Conservation (phyloP, 2,888 invertebrate genomes). For the Mimas tiliae region DNA sequence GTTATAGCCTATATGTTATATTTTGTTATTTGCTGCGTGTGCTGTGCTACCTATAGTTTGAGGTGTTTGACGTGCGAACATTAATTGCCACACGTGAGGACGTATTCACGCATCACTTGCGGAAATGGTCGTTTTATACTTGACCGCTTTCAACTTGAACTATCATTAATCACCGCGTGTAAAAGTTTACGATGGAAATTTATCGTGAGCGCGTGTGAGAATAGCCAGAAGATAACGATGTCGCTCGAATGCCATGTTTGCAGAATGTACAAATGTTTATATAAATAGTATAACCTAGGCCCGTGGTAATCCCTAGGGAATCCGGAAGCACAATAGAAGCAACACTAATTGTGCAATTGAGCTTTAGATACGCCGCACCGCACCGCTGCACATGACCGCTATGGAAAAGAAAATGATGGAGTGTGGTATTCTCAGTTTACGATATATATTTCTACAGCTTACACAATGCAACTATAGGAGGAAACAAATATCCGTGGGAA, state of each 20-base stretch:
- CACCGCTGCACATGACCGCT: conserved; percentile 36
- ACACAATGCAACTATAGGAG: neutral
- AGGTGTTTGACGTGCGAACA: conserved; percentile 33
- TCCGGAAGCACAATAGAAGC: conserved; percentile 70
- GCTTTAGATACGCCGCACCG: conserved; percentile 61
- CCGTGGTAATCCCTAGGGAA: conserved; percentile 68
- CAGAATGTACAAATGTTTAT: conserved; percentile 32
- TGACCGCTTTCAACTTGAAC: conserved; percentile 42
- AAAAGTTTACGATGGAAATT: conserved; percentile 45
- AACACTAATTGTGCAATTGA: conserved; percentile 76
- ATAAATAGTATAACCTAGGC: conserved; percentile 45
- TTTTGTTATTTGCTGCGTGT: neutral
- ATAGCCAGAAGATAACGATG: conserved; percentile 30
- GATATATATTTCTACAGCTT: conserved; percentile 12
- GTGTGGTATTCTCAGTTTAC: conserved; percentile 22
- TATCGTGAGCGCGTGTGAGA: conserved; percentile 39
- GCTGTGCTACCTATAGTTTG: neutral
- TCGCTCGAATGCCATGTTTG: conserved; percentile 30
- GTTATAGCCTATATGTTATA: conserved; percentile 33
- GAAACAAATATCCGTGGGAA: conserved; percentile 3
- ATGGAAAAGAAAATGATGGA: conserved; percentile 26
- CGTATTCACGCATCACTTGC: conserved; percentile 51
- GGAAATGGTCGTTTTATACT: conserved; percentile 44
- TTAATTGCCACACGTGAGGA: conserved; percentile 38
- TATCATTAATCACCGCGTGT: conserved; percentile 43